Evolutionary conservation across 2,113 vertebrate genomes (phyloP).

Genomic region (Calypte anna): DNA sequence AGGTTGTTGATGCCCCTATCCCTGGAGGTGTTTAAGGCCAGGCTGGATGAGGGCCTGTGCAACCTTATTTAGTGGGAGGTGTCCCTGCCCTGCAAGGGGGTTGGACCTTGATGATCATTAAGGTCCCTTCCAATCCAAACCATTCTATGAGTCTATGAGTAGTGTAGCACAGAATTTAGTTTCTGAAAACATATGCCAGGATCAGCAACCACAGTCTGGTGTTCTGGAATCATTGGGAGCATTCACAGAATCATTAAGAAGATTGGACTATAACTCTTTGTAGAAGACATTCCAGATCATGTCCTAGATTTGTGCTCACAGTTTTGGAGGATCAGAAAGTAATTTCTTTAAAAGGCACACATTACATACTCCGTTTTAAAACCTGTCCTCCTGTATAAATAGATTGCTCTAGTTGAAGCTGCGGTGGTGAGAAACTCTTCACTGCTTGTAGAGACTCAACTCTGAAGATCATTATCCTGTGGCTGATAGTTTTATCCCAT

Average conservation of each 20-base stretch:
- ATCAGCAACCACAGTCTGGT: not conserved
- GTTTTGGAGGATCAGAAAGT: not conserved
- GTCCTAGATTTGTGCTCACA: not conserved
- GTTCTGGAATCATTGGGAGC: not conserved
- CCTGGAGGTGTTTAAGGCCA: too few species aligned
- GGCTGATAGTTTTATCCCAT: not conserved
- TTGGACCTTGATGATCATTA: too few species aligned
- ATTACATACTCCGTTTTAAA: not conserved
- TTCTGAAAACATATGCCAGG: not conserved
- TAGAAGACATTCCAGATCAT: not conserved
- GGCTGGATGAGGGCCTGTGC: too few species aligned
- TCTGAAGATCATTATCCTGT: not conserved
- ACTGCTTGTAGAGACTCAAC: not conserved
- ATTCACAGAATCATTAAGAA: not conserved
- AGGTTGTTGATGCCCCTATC: too few species aligned
- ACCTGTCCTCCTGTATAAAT: not conserved
- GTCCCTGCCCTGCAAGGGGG: too few species aligned
- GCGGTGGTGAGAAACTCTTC: not conserved
- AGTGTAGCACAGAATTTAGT: not conserved
- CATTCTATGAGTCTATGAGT: not conserved
- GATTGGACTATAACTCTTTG: not conserved
- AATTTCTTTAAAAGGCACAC: not conserved
- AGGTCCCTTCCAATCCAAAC: too few species aligned
- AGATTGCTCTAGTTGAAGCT: not conserved
- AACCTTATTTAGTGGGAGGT: too few species aligned